These are phyloP conservation scores for Eilema griseolum DNA, from an alignment of 2,888 invertebrate species.

Conservation along the genomic window DNA sequence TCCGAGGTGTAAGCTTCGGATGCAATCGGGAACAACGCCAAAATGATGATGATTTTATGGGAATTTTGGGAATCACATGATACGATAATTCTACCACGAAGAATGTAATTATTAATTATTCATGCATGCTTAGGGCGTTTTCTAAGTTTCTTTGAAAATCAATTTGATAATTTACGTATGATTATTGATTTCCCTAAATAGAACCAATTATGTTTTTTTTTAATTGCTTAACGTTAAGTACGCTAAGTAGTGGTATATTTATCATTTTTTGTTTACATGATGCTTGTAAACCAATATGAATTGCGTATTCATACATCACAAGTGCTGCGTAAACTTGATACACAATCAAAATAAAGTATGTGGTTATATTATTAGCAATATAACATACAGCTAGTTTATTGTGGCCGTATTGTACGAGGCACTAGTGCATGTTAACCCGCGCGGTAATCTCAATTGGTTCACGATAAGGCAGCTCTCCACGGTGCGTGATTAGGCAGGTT, in stretches of 20 bases:
- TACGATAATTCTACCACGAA: not conserved
- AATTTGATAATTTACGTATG: constrained; percentile 10
- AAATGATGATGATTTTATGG: not conserved
- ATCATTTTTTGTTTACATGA: constrained; percentile 34
- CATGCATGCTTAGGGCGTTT: not conserved
- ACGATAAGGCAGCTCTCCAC: not conserved
- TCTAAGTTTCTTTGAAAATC: not conserved
- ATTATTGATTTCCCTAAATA: constrained; percentile 28
- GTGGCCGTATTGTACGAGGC: not conserved
- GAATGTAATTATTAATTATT: not conserved
- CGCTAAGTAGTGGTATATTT: constrained; percentile 43
- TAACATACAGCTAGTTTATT: too few species aligned
- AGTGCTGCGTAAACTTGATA: constrained; percentile 40
- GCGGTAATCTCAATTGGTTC: constrained; percentile 7
- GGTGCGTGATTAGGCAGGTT: not conserved
- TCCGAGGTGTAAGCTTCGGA: not conserved
- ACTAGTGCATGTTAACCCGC: not conserved
- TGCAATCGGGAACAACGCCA: not conserved
- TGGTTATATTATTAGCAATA: not conserved
- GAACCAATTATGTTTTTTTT: constrained; percentile 38
- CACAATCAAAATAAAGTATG: constrained; percentile 38
- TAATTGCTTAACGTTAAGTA: constrained; percentile 45
- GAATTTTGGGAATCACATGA: not conserved
- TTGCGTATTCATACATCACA: constrained; percentile 38
- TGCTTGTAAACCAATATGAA: constrained; percentile 34